A percentile compares a stretch with the other conserved stretches of the same genome.
phyloP scores from a whole-genome alignment of 2,797 vertebrate species.

The Amniataba percoides region DNA sequence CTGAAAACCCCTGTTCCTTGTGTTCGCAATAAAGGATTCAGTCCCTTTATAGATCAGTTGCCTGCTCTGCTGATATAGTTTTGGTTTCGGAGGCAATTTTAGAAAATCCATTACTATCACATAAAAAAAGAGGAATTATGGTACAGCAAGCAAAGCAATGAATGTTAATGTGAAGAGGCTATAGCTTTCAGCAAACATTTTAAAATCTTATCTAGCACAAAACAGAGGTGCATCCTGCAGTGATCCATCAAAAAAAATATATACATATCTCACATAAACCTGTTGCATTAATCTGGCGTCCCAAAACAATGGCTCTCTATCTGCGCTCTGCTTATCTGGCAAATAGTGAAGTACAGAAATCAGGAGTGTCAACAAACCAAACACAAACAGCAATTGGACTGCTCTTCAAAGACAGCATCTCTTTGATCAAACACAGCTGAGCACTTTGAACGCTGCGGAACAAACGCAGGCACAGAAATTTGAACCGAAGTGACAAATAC shows the following conservation, averaged over 20 bases:
- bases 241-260: slow-evolving; percentile 60
- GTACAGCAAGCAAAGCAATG: slow-evolving; percentile 23
- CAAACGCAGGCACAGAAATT: slow-evolving; percentile 57
- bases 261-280: slow-evolving; percentile 60
- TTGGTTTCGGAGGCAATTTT: slow-evolving; percentile 27
- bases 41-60: slow-evolving; percentile 6
- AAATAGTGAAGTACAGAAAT: slow-evolving; percentile 65
- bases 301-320: slow-evolving; percentile 51
- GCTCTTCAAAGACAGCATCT: slow-evolving; percentile 71
- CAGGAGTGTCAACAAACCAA: slow-evolving; percentile 65
- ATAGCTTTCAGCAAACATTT: slow-evolving; percentile 38
- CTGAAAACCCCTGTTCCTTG: slow-evolving; percentile 30
- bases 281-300: slow-evolving; percentile 71
- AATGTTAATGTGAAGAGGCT: slow-evolving; percentile 12
- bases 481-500: slow-evolving; percentile 68
- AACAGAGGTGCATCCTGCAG: slow-evolving; percentile 58
- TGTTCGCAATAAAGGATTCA: slow-evolving; percentile 50
- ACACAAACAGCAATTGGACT: slow-evolving; percentile 56
- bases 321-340: slow-evolving; percentile 61
- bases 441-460: slow-evolving; percentile 63
- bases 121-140: slow-evolving; percentile 20
- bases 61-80: slow-evolving; percentile 26
- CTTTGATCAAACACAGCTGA: slow-evolving; percentile 69
- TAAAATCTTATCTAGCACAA: slow-evolving; percentile 57
- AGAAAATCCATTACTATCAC: background rate